Evolutionary conservation across 2,113 vertebrate species (phyloP).

Genomic region (Ibidorhyncha struthersii): DNA sequence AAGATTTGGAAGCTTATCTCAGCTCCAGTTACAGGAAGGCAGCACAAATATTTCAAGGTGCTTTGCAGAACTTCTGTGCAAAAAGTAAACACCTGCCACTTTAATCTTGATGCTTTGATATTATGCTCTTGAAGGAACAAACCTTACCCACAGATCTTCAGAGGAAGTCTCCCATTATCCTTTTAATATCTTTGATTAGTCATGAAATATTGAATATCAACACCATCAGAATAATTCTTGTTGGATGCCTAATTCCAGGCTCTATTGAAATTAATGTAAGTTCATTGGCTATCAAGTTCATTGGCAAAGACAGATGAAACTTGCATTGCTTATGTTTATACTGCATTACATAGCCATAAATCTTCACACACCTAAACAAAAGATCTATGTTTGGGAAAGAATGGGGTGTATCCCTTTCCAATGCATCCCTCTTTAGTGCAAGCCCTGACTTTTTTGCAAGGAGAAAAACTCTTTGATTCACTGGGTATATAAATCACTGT

Average conservation of each 20-base stretch:
- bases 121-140: not conserved
- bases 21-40: not conserved
- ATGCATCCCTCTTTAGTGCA: not conserved
- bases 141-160: not conserved
- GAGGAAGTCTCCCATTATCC: not conserved
- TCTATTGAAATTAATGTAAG: not conserved
- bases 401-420: not conserved
- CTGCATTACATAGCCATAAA: not conserved
- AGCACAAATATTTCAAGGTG: slow-evolving; percentile 13
- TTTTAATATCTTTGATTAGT: not conserved
- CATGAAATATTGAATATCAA: not conserved
- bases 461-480: not conserved
- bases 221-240: not conserved
- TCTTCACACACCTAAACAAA: not conserved
- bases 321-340: not conserved
- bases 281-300: not conserved
- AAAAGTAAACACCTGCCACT: not conserved
- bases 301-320: not conserved
- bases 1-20: not conserved
- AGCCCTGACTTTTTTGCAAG: not conserved
- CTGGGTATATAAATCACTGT: not conserved
- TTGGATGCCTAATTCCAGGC: not conserved
- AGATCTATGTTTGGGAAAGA: not conserved
- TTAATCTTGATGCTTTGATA: slow-evolving; percentile 27
- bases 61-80: not conserved